Conservation (phyloP, 2,113 vertebrate genomes). For the Dipodomys merriami region DNA sequence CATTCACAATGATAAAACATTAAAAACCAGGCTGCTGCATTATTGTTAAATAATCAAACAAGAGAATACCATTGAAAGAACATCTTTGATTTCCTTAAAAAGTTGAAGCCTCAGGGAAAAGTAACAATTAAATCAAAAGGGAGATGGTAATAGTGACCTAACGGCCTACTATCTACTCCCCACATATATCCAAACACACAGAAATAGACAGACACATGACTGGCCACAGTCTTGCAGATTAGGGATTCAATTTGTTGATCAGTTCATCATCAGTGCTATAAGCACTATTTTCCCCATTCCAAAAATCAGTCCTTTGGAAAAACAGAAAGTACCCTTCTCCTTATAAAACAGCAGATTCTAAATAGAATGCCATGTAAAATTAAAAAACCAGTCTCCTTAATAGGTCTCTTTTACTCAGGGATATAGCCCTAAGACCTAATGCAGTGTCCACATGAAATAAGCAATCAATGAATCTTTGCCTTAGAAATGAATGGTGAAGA, state of each 20-base stretch:
- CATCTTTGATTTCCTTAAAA: constrained; percentile 44
- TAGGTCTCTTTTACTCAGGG: background rate
- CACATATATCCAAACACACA: background rate
- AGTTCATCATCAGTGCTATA: background rate
- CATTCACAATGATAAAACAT: constrained; percentile 32
- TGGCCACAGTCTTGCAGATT: background rate
- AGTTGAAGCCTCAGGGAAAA: constrained; percentile 34
- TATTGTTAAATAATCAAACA: constrained; percentile 25
- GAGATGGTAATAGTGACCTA: background rate
- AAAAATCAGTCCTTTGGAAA: constrained; percentile 30
- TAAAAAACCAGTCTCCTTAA: background rate
- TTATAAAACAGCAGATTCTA: constrained; percentile 48
- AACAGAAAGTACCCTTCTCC: background rate
- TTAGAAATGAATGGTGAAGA: background rate
- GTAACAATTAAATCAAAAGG: background rate
- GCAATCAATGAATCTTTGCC: background rate
- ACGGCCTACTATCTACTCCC: too few relatives aligned
- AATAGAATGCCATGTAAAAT: background rate
- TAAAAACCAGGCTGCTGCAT: background rate
- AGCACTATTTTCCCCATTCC: background rate
- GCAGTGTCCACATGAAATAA: background rate
- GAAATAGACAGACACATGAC: background rate
- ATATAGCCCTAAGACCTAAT: background rate
- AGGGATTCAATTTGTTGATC: background rate
- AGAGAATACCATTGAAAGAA: background rate